Base-by-base conservation (phyloP, 2,888 invertebrate species). In the Dysmachus trigonus region DNA sequence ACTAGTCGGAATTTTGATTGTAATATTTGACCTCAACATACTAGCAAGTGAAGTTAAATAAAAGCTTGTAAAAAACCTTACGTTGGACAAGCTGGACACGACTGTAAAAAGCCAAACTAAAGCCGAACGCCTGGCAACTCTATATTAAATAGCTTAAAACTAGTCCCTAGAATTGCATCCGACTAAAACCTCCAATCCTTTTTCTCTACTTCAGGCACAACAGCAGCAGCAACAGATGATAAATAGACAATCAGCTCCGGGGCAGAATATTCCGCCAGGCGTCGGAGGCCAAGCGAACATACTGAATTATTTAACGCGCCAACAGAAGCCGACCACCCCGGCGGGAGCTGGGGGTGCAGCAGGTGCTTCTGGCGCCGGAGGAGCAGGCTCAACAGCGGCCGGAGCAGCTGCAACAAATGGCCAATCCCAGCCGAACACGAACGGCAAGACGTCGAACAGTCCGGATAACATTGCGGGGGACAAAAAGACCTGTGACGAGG, bases 271-370 rank as follows among this genome's bases (percentile, higher is more conserved):
- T 22, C 79, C 79, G n/a, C 30, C 47, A 1, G 72, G 15, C 8
- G 35, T 47, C n/a, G 84, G 77, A 73, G 91, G 91, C 18, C 93
- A 94, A 88, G 92, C 93, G 90, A 95, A 94, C 87, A 95, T 95
- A 87, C 92, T 95, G 22, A 95, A 94, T 90, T 95, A 94, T 90
- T 90, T 95, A 85, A 93, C 93, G 47, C 92, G 94, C 10, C 93
- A 93, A 87, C 91, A 93, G 1, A 89, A 89, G 8, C 88, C 87
- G 76, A 77, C 86, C 3, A 72, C 6, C 6, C 38, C 41, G 74
- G 86, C 88, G 90, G 15, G 88, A 90, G 89, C 92, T 87, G 89
- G 92, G 87, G 41, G 88, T 87, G 83, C 51, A 71, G 84, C 87
- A 27, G 86, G 86, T 51, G 1, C 27, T 22, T 62, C 62, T 22